A percentile compares a stretch with the other conserved stretches of the same genome.
phyloP scores from a whole-genome alignment of 2,888 invertebrate genomes.

The Stenodera caucasica region DNA sequence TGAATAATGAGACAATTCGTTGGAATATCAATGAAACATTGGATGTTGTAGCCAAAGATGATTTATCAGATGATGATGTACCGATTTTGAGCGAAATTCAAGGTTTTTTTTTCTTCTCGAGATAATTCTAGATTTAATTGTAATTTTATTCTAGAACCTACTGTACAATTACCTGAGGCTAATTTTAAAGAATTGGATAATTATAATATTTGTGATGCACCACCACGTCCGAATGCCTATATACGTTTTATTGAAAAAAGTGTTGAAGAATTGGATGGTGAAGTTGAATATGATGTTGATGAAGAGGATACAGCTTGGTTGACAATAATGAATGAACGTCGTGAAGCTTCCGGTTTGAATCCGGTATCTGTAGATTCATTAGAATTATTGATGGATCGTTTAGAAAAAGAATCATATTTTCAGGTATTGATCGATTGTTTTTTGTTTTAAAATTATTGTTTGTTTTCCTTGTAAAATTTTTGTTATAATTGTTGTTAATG shows the following conservation, averaged over 20 bases:
- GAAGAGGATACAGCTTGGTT: constrained; percentile 98
- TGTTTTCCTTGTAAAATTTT: background rate
- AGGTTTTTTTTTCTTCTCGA: background rate
- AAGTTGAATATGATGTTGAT: constrained; percentile 94
- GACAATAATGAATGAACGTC: constrained; percentile 80
- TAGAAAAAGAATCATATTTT: constrained; percentile 97
- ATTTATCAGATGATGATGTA: constrained; percentile 56
- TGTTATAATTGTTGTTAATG: constrained; percentile 2
- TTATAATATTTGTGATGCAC: constrained; percentile 81
- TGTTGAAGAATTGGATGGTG: constrained; percentile 91
- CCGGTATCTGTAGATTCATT: constrained; percentile 86
- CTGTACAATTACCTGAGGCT: constrained; percentile 69
- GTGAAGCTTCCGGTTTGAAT: constrained; percentile 71
- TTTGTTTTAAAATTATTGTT: background rate
- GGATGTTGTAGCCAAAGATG: constrained; percentile 70
- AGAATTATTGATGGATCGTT: constrained; percentile 94
- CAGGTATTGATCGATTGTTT: no score
- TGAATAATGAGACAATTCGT: constrained; percentile 66
- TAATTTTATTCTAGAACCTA: constrained; percentile 45
- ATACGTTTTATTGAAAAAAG: constrained; percentile 94
- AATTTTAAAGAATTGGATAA: constrained; percentile 71
- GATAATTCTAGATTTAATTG: background rate
- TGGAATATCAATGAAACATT: constrained; percentile 65
- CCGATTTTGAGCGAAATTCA: constrained; percentile 18
- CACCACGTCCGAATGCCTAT: constrained; percentile 83